Evolutionary conservation across 2,797 vertebrate species (phyloP), one percentile per base, ranked within the genome.

Genomic region (Glyptemys insculpta): DNA sequence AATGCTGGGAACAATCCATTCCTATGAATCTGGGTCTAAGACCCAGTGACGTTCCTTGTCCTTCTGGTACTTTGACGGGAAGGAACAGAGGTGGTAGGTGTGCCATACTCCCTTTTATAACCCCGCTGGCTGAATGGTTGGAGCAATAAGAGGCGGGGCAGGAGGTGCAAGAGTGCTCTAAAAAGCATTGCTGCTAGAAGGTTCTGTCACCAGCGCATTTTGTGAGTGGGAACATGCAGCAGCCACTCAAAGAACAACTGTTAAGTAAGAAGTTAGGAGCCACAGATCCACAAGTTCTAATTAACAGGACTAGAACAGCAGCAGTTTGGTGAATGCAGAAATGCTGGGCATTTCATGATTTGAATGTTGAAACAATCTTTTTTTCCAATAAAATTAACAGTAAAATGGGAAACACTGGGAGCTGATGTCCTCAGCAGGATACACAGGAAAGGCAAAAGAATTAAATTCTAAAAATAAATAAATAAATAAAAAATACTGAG

Each of bases 191-290:
- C 2, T 72, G 29, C 44, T 29, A 87, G 89, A 90, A 88, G 2
- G 1, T 85, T 86, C 16, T 59, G 34, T 52, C 37, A 53, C 10
- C 12, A 21, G n/a, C 14, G 49, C 21, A 82, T 6, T 18, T 5
- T 81, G 15, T 68, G 12, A 49, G 2, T 23, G 87, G 54, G 44
- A 74, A 87, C 52, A 3, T 83, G 37, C 23, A 80, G 14, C 86
- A 8, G 6, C 3, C 4, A 34, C 2, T 89, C 12, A 79, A 93
- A 93, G 5, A 81, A 0, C 0, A 74, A 68, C 27, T 1, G 34
- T 68, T 44, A 50, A 74, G 85, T 84, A 68, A 76, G 15, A n/a
- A 68, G 81, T 94, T 92, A 44, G 82, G 44, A 91, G 6, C 21
- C 23, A 14, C n/a, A 3, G 4, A 72, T 3, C 44, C 79, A 12